Conservation (phyloP, 2,888 invertebrate genomes). For the Ennomos quercinarius region DNA sequence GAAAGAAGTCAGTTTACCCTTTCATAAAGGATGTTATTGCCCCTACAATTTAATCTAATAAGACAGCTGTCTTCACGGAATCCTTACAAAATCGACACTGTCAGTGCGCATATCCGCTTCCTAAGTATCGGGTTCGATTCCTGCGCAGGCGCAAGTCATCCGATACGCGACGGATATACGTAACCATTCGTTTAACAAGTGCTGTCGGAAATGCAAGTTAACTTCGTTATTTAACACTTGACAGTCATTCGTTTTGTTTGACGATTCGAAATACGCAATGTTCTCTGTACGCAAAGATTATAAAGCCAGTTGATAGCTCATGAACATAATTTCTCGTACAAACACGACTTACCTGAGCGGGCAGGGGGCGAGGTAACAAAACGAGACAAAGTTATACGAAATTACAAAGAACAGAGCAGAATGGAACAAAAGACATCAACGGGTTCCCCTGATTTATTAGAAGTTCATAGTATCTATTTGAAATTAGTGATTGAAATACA, state of each 20-base stretch:
- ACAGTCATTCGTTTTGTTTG: background rate
- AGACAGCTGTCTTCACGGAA: constrained; percentile 35
- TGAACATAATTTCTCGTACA: no score
- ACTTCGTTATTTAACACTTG: constrained; percentile 2
- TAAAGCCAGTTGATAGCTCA: no score
- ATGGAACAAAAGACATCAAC: no score
- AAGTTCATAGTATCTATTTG: no score
- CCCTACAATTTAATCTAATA: constrained; percentile 12
- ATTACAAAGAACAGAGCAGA: no score
- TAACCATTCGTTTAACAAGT: constrained; percentile 8
- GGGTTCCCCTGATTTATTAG: no score
- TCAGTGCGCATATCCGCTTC: constrained; percentile 35
- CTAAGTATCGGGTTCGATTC: constrained; percentile 39
- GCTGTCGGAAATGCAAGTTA: constrained; percentile 8
- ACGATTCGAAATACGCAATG: background rate
- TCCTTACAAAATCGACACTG: constrained; percentile 30
- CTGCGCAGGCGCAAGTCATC: constrained; percentile 30
- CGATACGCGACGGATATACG: constrained; percentile 36
- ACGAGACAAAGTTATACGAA: no score
- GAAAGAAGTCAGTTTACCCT: no score
- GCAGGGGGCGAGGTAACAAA: no score
- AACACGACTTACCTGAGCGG: no score
- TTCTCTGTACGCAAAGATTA: background rate
- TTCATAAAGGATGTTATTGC: no score
- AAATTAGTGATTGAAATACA: no score